Evolutionary conservation across 2,888 invertebrate genomes (phyloP), one percentile per base, ranked within the genome.

Genomic region (Drosophila kuntzei): DNA sequence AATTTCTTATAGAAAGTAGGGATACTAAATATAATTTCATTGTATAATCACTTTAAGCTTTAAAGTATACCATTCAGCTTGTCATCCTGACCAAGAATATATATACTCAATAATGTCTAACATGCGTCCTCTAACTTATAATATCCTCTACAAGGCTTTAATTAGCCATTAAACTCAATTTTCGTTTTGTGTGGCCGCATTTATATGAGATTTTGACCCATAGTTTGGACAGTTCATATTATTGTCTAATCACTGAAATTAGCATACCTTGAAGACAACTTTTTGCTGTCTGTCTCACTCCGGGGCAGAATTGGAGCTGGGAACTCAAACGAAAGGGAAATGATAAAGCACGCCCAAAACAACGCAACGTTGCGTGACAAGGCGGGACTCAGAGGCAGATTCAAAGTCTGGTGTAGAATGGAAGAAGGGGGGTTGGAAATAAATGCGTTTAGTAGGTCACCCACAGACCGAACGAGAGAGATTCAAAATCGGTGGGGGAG

Each of bases 261-360:
- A 84, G 79, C 84, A 69, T 84, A 71, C 71, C 39, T 62, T 37
- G 22, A 34, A 37, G 4, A 11, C 34, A 41, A 6, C 6, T 36
- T 44, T 34, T 20, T n/a, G 27, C 8, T 25, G 18, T 34, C 20
- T 36, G 12, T 9, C n/a, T 0, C 8, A 14, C 27, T n/a, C 5
- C 16, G 39, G 8, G 46, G 16, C 20, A 22, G 27, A 43, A 20
- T 54, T 43, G 20, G 9, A 37, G 32, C 34, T 27, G 46, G n/a
- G 11, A 46, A 41, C 16, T 41, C 36, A 46, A 71, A 71, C 59
- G 81, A 84, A 87, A 80, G 87, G 81, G 87, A 82, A 87, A 87
- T 80, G 81, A 79, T 61, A 41, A 43, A 68, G 79, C 82, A 87
- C 76, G 85, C 69, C 80, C 72, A 78, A 76, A 80, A 66, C 81